Evolutionary conservation across 92 coral and sea anemone species (phyloP), one percentile per base, ranked within the genome.

Genomic region (Isaurus tuberculatus): DNA sequence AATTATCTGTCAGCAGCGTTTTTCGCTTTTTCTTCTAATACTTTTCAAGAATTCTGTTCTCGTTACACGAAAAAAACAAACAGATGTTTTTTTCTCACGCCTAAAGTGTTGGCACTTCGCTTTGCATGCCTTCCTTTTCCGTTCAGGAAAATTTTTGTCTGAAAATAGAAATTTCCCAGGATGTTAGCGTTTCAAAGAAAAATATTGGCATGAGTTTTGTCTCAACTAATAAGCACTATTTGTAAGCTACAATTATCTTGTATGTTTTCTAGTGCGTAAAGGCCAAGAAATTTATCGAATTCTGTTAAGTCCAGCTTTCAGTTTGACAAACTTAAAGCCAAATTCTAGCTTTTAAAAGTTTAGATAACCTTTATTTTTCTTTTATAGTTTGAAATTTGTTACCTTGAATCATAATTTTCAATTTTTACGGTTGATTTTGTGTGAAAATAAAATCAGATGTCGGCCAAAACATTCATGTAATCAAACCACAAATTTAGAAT

Each of bases 131-230:
- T 33, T 63, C 20, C 63, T 63, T 72, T 71, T 72, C 78, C 78
- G 78, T 49, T 72, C 78, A 43, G 78, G 36, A 27, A 44, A 26
- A 4, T 44, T 43, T 44, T 0, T 48, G 26, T 44, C 61, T 72
- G 78, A 72, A 44, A 72, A 72, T 44, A 72, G 78, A 44, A 72
- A 72, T 8, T 14, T 72, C 78, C 26, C 78, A 72, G 78, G 78
- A 72, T 43, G 78, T 28, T 72, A 22, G 36, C 14, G 29, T 72
- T 72, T 25, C 78, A 44, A n/a, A 72, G 33, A 43, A 72, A 72
- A 72, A 72, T 72, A 72, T 72, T 72, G 78, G 78, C 16, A 22
- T 72, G 60, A 44, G 43, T 13, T 27, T 42, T 19, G 60, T 40
- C 26, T 72, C 78, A 44, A 72, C 60, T 72, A 43, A 44, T 20